Base-by-base conservation (phyloP, 2,888 invertebrate species). In the Ashinkailepas kermadecensis region DNA sequence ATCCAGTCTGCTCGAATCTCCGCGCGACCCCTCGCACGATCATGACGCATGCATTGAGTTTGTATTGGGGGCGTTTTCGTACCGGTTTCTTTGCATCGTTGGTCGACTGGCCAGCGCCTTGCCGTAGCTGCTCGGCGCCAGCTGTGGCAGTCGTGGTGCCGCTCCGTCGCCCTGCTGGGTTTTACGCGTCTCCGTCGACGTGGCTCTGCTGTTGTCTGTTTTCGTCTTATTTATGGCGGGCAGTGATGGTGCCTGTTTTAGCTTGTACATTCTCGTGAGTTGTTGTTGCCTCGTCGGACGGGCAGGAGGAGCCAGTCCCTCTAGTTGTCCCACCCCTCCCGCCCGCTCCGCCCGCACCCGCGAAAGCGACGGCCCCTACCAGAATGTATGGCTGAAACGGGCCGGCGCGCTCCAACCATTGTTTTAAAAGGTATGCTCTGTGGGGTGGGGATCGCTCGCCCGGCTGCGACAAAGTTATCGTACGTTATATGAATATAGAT, bases 331-430 rank as follows among this genome's bases (percentile, higher is more conserved):
- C 21, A 25, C 13, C 54, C 15, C 11, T 18, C 54, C 74, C 18
- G 56, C 54, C 74, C 9, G 13, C 54, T 12, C 74, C 18, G 54
- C 9, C 74, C 39, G 74, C 56, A 11, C 21, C 21, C 74, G 74
- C 6, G 18, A 74, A 8, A 13, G 15, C 15, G 39, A 39, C 74
- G 21, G 74, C 74, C 10, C 74, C 11, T 10, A 18, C 21, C 54
- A 74, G 74, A 70, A 56, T 74, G 74, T 18, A 54, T 54, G 70
- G 74, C 74, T 56, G 74, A 56, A 70, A 70, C 74, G 56, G 67
- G 25, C 11, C 67, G 21, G 23, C 25, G 67, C 67, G 67, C n/a
- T 3, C 12, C 23, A 25, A 18, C 21, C 18, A 64, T 15, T 18
- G n/a, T 70, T 70, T 70, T 39, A 39, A 25, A 70, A 39, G 70